A percentile compares a stretch with the other conserved stretches of the same genome.
Conservation (phyloP, 2,113 vertebrate species). For the Plecturocebus donacophilus region DNA sequence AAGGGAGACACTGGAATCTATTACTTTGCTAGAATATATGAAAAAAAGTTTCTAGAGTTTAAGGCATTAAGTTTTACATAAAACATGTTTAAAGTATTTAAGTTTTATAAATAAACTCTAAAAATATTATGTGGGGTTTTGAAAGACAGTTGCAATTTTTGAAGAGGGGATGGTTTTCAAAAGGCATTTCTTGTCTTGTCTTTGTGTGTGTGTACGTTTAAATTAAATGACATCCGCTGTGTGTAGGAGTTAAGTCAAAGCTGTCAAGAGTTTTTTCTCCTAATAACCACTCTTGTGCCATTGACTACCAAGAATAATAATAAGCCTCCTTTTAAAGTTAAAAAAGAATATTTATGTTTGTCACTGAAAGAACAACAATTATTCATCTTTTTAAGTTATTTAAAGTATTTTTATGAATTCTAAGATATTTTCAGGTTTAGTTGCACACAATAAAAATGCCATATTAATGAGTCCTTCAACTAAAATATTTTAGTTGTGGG, state of each 20-base stretch:
- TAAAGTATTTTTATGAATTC: constrained; percentile 73
- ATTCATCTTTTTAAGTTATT: constrained; percentile 63
- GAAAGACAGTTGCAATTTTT: constrained; percentile 65
- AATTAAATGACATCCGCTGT: constrained; percentile 50
- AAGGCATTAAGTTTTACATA: constrained; percentile 39
- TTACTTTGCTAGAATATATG: constrained; percentile 36
- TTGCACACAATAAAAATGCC: constrained; percentile 55
- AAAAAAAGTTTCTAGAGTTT: constrained; percentile 45
- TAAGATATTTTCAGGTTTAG: constrained; percentile 72
- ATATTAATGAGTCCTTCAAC: neutral
- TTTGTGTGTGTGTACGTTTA: constrained; percentile 66
- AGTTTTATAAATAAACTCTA: constrained; percentile 65
- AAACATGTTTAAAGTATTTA: constrained; percentile 39
- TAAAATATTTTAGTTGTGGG: neutral
- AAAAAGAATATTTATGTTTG: constrained; percentile 69
- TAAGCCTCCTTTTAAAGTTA: constrained; percentile 64
- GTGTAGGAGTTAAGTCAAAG: constrained; percentile 64
- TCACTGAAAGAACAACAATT: constrained; percentile 65
- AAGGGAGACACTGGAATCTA: neutral
- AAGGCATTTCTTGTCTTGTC: constrained; percentile 44
- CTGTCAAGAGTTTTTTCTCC: constrained; percentile 54
- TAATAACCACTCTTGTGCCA: constrained; percentile 68
- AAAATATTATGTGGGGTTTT: constrained; percentile 63
- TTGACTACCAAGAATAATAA: constrained; percentile 66
- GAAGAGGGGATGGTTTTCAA: constrained; percentile 48